Conservation (phyloP, 2,888 invertebrate genomes). For the Drosophila histrio region DNA sequence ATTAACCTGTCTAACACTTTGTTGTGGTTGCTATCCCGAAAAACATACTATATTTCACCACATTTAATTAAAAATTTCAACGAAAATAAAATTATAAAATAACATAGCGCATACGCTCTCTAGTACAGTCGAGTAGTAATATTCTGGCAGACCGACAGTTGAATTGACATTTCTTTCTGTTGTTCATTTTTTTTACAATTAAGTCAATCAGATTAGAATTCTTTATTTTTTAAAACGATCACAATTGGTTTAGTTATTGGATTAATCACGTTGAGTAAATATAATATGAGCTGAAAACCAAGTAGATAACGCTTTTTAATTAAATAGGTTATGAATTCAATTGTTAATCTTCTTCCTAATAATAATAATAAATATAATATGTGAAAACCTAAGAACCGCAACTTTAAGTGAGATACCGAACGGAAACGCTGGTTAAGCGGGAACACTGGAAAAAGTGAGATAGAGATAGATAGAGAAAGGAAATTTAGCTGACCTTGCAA, state of each 20-base stretch:
- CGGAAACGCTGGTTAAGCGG: not conserved
- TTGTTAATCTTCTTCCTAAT: too few relatives aligned
- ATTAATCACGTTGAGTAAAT: conserved; percentile 58
- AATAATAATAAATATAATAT: too few relatives aligned
- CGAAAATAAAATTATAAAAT: conserved; percentile 3
- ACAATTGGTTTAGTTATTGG: conserved; percentile 60
- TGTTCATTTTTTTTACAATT: conserved; percentile 25
- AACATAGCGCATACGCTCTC: conserved; percentile 35
- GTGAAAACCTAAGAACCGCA: conserved; percentile 16
- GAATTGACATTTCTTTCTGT: conserved; percentile 55
- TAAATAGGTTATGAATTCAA: too few relatives aligned
- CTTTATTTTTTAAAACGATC: conserved; percentile 6
- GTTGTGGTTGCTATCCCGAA: conserved; percentile 52
- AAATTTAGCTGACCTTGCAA: conserved; percentile 63
- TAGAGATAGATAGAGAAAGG: not conserved
- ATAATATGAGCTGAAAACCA: conserved; percentile 9
- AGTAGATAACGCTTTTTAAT: too few relatives aligned
- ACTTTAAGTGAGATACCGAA: conserved; percentile 1
- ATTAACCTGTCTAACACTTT: conserved; percentile 71
- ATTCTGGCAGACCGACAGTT: conserved; percentile 36
- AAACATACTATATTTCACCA: conserved; percentile 1
- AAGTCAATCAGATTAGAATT: conserved; percentile 5
- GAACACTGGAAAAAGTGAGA: not conserved
- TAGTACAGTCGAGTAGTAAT: not conserved
- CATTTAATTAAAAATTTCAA: conserved; percentile 27